These are phyloP conservation scores for Stenodema calcarata DNA, from an alignment of 2,888 invertebrate species.

Conservation along the genomic window DNA sequence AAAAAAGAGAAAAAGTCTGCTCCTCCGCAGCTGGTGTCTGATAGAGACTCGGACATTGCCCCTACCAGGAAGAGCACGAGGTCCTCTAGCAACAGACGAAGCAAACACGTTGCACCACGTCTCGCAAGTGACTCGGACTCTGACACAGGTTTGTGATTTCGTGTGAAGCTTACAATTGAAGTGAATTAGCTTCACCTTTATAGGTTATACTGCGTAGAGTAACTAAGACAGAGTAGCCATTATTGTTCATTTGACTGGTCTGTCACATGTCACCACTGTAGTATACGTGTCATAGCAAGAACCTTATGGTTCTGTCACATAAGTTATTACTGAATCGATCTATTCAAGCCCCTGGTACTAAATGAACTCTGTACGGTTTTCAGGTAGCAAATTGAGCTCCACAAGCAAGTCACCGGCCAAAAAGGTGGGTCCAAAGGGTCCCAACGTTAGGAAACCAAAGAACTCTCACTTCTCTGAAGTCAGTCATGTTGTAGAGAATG, in stretches of 20 bases:
- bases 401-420: constrained; percentile 71
- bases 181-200: no score
- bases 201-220: no score
- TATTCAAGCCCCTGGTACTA: no score
- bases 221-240: no score
- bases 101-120: constrained; percentile 58
- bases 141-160: constrained; percentile 56
- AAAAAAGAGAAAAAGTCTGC: constrained; percentile 51
- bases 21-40: constrained; percentile 58
- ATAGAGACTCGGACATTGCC: constrained; percentile 57
- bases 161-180: no score
- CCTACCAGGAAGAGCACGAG: constrained; percentile 70
- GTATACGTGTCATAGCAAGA: no score
- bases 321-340: no score
- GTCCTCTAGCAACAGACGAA: constrained; percentile 70
- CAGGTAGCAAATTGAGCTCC: constrained; percentile 64
- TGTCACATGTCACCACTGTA: no score
- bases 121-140: constrained; percentile 59
- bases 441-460: constrained; percentile 61
- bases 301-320: no score
- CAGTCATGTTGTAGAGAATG: constrained; percentile 56
- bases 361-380: not conserved
- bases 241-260: no score
- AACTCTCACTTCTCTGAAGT: constrained; percentile 59
- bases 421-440: constrained; percentile 62